Base-by-base conservation (phyloP, 2,888 invertebrate genomes). In the Caenorhabditis parvicauda region DNA sequence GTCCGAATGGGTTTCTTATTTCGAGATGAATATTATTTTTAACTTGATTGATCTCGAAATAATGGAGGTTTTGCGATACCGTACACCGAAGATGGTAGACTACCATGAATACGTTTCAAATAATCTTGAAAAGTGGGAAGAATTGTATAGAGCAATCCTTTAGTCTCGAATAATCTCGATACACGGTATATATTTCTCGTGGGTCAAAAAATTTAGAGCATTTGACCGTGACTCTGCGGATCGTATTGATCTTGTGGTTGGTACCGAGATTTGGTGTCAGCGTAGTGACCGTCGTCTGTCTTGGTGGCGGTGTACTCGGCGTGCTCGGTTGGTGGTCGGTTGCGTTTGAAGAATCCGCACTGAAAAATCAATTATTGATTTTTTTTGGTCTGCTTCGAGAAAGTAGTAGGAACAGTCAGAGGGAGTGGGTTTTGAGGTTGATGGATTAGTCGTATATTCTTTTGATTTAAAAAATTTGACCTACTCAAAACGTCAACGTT, bases 321-420 rank as follows among this genome's bases (percentile, higher is more conserved):
- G 32, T 79, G 72, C 50, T 75, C 76, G 21, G 70, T 65, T 35
- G 73, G 79, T 19, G 81, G 81, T 25, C 81, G 76, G 25, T 79
- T 75, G 14, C 81, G 74, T 54, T 81, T 81, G 75, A 81, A 81
- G 76, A 81, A 81, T 22, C 81, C 81, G 52, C 75, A 74, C 79
- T 80, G 60, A 65, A 78, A 60, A 27, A 35, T 35, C 24, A 14
- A 12, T 28, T 19, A 39, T 28, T 48, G 12, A 14, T 41, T n/a
- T n/a, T n/a, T n/a, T n/a, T n/a, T n/a, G n/a, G n/a, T n/a, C n/a
- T n/a, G n/a, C n/a, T n/a, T n/a, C n/a, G n/a, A n/a, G n/a, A n/a
- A n/a, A n/a, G n/a, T n/a, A n/a, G n/a, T n/a, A n/a, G n/a, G n/a
- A n/a, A n/a, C n/a, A n/a, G n/a, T n/a, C n/a, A n/a, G n/a, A n/a